Conservation (phyloP, 1,140 invertebrate genomes). For the Callitettix versicolor region DNA sequence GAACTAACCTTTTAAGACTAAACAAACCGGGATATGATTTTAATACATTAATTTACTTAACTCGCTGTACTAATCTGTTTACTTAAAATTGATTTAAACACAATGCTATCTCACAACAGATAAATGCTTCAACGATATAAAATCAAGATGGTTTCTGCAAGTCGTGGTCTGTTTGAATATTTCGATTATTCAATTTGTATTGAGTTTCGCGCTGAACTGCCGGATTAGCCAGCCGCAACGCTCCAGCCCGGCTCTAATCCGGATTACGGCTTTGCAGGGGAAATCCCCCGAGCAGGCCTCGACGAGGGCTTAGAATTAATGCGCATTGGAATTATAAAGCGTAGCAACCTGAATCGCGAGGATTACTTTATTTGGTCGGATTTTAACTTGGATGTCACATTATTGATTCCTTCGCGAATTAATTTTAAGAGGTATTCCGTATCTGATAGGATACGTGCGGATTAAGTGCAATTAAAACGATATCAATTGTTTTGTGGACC, state of each 20-base stretch:
- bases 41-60: no score
- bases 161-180: slow-evolving; percentile 9
- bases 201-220: not conserved
- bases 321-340: slow-evolving; percentile 22
- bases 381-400: slow-evolving; percentile 8
- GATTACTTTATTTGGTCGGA: slow-evolving; percentile 20
- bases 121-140: not conserved
- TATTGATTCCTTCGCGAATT: no score
- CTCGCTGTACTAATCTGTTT: no score
- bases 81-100: no score
- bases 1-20: no score
- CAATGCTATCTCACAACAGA: no score
- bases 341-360: slow-evolving; percentile 19
- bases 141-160: not conserved
- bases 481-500: no score
- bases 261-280: slow-evolving; percentile 18
- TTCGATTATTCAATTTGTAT: slow-evolving; percentile 14
- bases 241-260: slow-evolving; percentile 15
- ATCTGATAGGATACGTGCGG: not conserved
- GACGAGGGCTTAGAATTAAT: slow-evolving; percentile 18
- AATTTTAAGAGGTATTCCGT: no score
- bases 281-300: slow-evolving; percentile 13
- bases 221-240: slow-evolving; percentile 13
- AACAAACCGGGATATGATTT: no score
- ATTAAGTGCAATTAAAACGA: no score